phyloP scores from a whole-genome alignment of 2,888 invertebrate species.

The Zonitis immaculata region DNA sequence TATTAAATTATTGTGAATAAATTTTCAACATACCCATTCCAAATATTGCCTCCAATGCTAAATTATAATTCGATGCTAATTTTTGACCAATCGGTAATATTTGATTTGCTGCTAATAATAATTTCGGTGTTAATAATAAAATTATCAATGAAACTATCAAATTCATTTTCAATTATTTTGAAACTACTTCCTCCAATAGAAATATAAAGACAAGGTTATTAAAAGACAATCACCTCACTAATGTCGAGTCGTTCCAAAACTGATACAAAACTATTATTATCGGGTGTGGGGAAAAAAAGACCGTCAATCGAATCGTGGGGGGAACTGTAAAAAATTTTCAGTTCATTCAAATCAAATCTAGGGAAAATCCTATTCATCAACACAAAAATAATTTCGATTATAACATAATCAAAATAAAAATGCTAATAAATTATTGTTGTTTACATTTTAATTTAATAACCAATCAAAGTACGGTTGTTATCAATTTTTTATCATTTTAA shows the following conservation, averaged over 20 bases:
- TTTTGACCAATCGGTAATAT: background rate
- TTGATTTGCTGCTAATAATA: background rate
- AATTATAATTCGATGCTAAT: background rate
- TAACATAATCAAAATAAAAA: background rate
- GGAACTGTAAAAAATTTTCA: background rate
- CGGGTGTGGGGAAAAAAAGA: no score
- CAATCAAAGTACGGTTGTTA: no score
- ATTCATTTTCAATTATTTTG: no score
- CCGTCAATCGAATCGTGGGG: background rate
- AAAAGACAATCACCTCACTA: background rate
- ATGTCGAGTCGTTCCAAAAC: background rate
- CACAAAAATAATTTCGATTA: background rate
- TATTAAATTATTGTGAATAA: no score
- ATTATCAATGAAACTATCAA: background rate
- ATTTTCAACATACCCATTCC: conserved; percentile 31
- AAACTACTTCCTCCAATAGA: background rate
- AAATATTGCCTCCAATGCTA: conserved; percentile 43
- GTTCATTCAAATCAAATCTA: background rate
- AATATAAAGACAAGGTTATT: background rate
- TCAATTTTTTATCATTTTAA: background rate
- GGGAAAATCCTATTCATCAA: background rate
- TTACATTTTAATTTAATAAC: no score
- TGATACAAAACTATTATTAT: background rate
- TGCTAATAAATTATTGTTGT: background rate
- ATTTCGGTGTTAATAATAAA: background rate